Evolutionary conservation across 2,797 vertebrate genomes (phyloP).

Genomic region (Poecilia picta): DNA sequence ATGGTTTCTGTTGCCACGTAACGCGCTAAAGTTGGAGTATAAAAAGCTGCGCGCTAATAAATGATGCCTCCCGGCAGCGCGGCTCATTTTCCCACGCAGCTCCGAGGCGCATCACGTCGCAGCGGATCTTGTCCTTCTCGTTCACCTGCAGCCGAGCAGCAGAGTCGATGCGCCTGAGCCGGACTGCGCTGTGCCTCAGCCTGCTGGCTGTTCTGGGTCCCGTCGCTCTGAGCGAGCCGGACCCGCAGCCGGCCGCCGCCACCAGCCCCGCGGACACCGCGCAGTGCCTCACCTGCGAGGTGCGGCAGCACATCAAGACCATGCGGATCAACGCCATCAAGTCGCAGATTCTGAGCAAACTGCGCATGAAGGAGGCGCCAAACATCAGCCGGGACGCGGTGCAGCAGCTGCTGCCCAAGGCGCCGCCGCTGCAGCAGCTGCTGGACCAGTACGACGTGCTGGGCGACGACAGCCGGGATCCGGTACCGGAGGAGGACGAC

Average conservation of each 20-base stretch:
- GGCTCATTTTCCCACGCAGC: slow-evolving; percentile 76
- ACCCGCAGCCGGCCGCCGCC: slow-evolving; percentile 75
- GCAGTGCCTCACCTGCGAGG: slow-evolving; percentile 91
- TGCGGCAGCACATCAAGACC: slow-evolving; percentile 94
- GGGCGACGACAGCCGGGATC: slow-evolving; percentile 92
- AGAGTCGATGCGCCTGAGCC: slow-evolving; percentile 86
- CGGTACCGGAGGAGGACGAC: slow-evolving; percentile 91
- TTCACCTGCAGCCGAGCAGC: slow-evolving; percentile 32
- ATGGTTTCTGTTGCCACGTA: slow-evolving; percentile 90
- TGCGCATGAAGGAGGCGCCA: slow-evolving; percentile 95
- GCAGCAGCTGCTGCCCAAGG: slow-evolving; percentile 94
- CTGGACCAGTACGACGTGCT: slow-evolving; percentile 98
- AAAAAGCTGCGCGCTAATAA: slow-evolving; percentile 94
- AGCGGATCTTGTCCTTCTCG: slow-evolving; percentile 24
- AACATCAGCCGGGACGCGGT: slow-evolving; percentile 97
- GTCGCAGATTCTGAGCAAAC: slow-evolving; percentile 96
- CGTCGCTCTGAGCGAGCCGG: slow-evolving; percentile 85
- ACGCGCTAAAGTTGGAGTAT: slow-evolving; percentile 94
- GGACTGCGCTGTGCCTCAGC: slow-evolving; percentile 83
- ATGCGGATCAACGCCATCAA: slow-evolving; percentile 97
- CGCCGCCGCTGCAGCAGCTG: slow-evolving; percentile 95
- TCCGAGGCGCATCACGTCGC: slow-evolving; percentile 43
- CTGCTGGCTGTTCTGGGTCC: slow-evolving; percentile 86
- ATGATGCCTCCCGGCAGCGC: slow-evolving; percentile 90
- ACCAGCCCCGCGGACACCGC: slow-evolving; percentile 80